Evolutionary conservation across 1,140 invertebrate species (phyloP).

Genomic region (Drosophila burlai): DNA sequence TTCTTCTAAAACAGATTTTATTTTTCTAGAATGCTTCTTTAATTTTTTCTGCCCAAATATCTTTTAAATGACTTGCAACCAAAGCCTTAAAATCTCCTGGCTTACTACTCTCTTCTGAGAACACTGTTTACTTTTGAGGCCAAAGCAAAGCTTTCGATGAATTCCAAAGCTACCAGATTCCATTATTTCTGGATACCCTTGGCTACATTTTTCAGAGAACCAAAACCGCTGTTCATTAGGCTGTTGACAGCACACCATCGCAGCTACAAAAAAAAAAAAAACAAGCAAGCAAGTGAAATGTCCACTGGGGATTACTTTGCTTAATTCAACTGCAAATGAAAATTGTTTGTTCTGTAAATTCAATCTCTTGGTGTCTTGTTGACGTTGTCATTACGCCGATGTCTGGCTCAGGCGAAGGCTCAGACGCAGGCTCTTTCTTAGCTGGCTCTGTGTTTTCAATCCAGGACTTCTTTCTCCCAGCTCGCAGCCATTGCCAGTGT

Average conservation of each 20-base stretch:
- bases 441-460: conserved; percentile 7
- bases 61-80: neutral
- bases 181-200: conserved; percentile 7
- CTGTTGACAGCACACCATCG: conserved; percentile 2
- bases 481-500: conserved; percentile 19
- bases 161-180: conserved; percentile 4
- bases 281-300: conserved; percentile 23
- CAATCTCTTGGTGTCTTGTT: conserved; percentile 76
- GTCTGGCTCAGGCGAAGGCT: conserved; percentile 5
- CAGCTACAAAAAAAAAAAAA: neutral
- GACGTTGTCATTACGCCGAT: conserved; percentile 70
- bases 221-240: conserved; percentile 49
- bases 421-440: neutral
- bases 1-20: neutral
- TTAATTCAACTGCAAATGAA: conserved; percentile 83
- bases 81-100: neutral
- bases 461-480: conserved; percentile 2
- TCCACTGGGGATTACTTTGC: conserved; percentile 81
- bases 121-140: neutral
- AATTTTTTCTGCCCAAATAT: neutral
- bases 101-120: neutral
- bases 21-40: too few relatives aligned
- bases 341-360: conserved; percentile 83
- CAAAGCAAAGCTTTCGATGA: conserved; percentile 9
- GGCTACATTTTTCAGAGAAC: conserved; percentile 4